A percentile compares a stretch with the other conserved stretches of the same genome.
Conservation (phyloP, 2,113 vertebrate genomes). For the Boleophthalmus pectinirostris region DNA sequence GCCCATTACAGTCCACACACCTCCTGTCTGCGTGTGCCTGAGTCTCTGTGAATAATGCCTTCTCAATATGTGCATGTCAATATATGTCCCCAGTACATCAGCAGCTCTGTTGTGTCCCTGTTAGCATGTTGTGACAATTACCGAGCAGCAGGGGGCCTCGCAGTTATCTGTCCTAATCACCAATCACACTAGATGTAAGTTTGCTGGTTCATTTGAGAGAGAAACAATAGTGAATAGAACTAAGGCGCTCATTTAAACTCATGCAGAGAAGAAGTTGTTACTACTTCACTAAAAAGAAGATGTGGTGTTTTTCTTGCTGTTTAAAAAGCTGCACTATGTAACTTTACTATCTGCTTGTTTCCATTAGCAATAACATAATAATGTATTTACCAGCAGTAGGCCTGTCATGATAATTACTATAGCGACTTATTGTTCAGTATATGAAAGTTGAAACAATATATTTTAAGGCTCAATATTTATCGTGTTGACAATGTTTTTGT, state of each 20-base stretch:
- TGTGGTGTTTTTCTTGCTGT: background rate
- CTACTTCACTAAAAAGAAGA: background rate
- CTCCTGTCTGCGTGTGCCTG: slow-evolving; percentile 14
- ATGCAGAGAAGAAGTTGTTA: background rate
- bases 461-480: no score
- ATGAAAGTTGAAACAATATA: no score
- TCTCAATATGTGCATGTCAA: slow-evolving; percentile 19
- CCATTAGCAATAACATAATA: no score
- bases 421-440: no score
- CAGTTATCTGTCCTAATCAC: slow-evolving; percentile 41
- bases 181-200: slow-evolving; percentile 42
- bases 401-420: no score
- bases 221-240: slow-evolving; percentile 42
- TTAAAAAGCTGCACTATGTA: background rate
- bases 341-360: background rate
- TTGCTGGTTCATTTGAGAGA: slow-evolving; percentile 32
- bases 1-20: slow-evolving; percentile 45
- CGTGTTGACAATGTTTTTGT: no score
- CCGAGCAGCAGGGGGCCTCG: slow-evolving; percentile 48
- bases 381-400: no score
- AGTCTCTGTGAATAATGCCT: slow-evolving; percentile 9
- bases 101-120: slow-evolving; percentile 28
- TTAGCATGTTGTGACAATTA: slow-evolving; percentile 49
- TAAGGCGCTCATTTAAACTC: slow-evolving; percentile 30
- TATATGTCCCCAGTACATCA: slow-evolving; percentile 14